These are phyloP conservation scores for Puma concolor DNA, from an alignment of 2,113 vertebrate genomes.

Conservation along the genomic window DNA sequence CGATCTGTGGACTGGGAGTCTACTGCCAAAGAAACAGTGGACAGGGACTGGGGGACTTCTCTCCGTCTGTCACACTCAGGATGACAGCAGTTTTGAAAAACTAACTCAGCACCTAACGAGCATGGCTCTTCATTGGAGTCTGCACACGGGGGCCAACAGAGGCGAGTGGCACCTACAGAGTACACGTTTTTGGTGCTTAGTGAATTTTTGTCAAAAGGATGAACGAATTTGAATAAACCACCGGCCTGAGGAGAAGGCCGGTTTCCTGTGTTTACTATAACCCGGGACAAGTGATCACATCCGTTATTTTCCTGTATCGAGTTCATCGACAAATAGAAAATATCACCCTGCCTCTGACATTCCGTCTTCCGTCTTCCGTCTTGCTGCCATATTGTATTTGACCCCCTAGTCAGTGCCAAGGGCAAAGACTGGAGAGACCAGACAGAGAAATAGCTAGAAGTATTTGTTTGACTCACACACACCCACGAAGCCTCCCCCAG, in stretches of 20 bases:
- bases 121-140: neutral
- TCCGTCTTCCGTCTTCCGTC: neutral
- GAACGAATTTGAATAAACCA: neutral
- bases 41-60: neutral
- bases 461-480: neutral
- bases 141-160: neutral
- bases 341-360: neutral
- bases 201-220: neutral
- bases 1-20: neutral
- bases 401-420: neutral
- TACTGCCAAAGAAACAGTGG: neutral
- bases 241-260: neutral
- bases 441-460: neutral
- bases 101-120: neutral
- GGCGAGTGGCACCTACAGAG: neutral
- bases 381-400: neutral
- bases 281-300: neutral
- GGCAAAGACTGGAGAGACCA: neutral
- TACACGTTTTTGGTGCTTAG: too few species aligned
- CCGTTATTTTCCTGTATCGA: neutral
- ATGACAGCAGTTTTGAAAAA: neutral
- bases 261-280: neutral
- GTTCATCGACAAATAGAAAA: neutral
- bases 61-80: neutral
- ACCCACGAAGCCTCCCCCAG: neutral